Evolutionary conservation across 2,888 invertebrate species (phyloP).

Genomic region (Xylota sylvarum): DNA sequence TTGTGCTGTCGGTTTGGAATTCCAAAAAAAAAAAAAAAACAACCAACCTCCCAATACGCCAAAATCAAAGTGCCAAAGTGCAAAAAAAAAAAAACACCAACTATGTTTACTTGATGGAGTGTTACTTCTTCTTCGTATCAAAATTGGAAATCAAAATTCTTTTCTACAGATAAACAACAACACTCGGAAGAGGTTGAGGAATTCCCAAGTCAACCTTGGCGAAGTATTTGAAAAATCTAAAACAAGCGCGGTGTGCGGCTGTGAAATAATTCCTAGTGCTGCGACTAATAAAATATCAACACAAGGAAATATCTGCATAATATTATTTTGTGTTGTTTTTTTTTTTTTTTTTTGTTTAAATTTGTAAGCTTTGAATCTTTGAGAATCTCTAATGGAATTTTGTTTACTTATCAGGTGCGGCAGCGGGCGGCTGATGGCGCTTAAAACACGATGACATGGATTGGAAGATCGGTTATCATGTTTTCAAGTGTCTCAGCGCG

Average conservation of each 20-base stretch:
- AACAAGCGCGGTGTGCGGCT: constrained; percentile 20
- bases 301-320: constrained; percentile 21
- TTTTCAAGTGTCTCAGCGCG: not conserved
- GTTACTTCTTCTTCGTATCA: constrained; percentile 14
- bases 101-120: constrained; percentile 2
- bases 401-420: constrained; percentile 34
- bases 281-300: not conserved
- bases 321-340: no score
- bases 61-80: constrained; percentile 4
- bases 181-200: constrained; percentile 22
- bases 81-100: constrained; percentile 8
- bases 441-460: constrained; percentile 18
- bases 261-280: constrained; percentile 8
- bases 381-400: constrained; percentile 28
- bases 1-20: constrained; percentile 41
- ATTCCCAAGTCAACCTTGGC: constrained; percentile 34
- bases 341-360: not conserved
- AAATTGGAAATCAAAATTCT: constrained; percentile 23
- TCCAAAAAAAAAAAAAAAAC: constrained; percentile 2
- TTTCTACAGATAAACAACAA: constrained; percentile 25
- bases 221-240: constrained; percentile 27
- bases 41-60: not conserved
- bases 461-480: not conserved
- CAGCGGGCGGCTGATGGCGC: no score
- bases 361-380: not conserved